Percentiles rank a stretch among this genome's conserved stretches.
Conservation (phyloP, 2,888 invertebrate species). For the Polia nebulosa region DNA sequence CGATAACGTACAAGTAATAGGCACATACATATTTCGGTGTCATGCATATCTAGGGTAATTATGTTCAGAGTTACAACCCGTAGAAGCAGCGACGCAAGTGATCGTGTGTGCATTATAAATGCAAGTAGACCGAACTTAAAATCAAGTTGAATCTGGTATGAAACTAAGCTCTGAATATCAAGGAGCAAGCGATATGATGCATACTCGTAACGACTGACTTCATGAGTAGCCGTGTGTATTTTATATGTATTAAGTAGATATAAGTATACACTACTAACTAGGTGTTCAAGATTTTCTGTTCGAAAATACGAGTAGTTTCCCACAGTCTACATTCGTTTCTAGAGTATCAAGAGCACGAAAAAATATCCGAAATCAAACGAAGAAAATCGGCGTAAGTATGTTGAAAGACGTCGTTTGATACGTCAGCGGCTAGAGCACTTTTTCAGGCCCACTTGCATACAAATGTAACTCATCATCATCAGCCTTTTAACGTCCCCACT, state of each 20-base stretch:
- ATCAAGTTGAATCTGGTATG: constrained; percentile 54
- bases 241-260: constrained; percentile 15
- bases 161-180: constrained; percentile 58
- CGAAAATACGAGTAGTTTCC: not conserved
- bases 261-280: not conserved
- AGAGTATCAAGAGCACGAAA: not conserved
- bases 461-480: too few relatives aligned
- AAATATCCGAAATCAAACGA: too few relatives aligned
- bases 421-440: too few relatives aligned
- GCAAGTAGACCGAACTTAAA: constrained; percentile 57
- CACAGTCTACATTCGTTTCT: not conserved
- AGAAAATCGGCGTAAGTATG: not conserved
- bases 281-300: not conserved
- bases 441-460: not conserved
- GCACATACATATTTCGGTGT: constrained; percentile 17
- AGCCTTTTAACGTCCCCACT: too few relatives aligned
- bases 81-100: constrained; percentile 42
- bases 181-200: constrained; percentile 53
- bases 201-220: constrained; percentile 36
- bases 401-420: not conserved
- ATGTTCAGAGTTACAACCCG: constrained; percentile 49
- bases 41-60: constrained; percentile 47
- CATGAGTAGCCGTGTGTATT: constrained; percentile 19
- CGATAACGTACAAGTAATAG: constrained; percentile 4
- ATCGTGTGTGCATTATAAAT: constrained; percentile 54